Percentiles rank a stretch among this genome's conserved stretches.
Conservation (phyloP, 2,888 invertebrate genomes). For the Alcis repandata region DNA sequence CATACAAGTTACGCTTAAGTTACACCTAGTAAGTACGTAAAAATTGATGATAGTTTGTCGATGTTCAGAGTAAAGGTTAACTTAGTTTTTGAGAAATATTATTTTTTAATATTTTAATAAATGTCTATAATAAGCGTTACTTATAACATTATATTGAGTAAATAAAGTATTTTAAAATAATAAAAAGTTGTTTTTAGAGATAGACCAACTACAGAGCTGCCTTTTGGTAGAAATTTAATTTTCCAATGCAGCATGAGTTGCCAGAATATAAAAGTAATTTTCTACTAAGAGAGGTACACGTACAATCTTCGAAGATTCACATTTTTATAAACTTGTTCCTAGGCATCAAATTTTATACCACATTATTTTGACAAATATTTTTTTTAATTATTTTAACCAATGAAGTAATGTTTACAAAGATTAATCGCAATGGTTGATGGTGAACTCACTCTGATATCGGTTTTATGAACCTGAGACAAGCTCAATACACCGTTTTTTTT, state of each 20-base stretch:
- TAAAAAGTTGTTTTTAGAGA: constrained; percentile 6
- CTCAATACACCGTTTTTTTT: no score
- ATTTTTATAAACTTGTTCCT: neutral
- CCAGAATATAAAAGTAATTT: constrained; percentile 23
- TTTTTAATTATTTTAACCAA: no score
- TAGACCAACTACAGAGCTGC: constrained; percentile 25
- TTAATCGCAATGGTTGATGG: no score
- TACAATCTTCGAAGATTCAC: constrained; percentile 27
- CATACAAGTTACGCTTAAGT: constrained; percentile 29
- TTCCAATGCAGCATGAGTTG: constrained; percentile 23
- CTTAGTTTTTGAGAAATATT: constrained; percentile 11
- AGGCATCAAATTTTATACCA: no score
- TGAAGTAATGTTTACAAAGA: no score
- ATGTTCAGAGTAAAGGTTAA: constrained; percentile 36
- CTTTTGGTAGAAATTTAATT: constrained; percentile 22
- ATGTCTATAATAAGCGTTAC: constrained; percentile 28
- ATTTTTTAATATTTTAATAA: constrained; percentile 16
- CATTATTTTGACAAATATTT: no score
- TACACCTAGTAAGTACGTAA: constrained; percentile 40
- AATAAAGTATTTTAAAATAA: constrained; percentile 12
- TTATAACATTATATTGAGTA: constrained; percentile 24
- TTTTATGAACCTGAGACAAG: no score
- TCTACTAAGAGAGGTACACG: constrained; percentile 11
- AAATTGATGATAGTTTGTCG: constrained; percentile 39
- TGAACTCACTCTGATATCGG: no score